Percentiles rank a stretch among this genome's conserved stretches.
Evolutionary conservation across 2,113 vertebrate genomes (phyloP).

Genomic region (Ictidomys tridecemlineatus): DNA sequence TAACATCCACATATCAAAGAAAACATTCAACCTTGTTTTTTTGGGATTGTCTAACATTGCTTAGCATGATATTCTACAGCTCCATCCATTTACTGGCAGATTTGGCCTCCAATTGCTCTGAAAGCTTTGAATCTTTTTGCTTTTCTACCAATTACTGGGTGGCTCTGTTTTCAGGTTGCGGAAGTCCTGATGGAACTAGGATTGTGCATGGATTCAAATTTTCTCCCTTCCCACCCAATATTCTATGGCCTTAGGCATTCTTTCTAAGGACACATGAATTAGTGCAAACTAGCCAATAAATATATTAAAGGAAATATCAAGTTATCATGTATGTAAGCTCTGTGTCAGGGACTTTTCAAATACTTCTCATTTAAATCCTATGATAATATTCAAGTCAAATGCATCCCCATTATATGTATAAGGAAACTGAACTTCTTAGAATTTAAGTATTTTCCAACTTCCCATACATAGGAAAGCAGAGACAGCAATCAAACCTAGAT

Average conservation of each 20-base stretch:
- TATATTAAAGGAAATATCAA: not conserved
- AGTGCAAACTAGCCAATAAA: not conserved
- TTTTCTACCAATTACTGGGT: not conserved
- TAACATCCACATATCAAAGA: too few relatives aligned
- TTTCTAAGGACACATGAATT: not conserved
- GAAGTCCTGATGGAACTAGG: not conserved
- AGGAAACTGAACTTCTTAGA: not conserved
- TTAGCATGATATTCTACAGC: too few relatives aligned
- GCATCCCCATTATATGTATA: not conserved
- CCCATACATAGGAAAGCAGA: not conserved
- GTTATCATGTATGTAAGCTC: not conserved
- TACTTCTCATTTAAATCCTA: constrained; percentile 7
- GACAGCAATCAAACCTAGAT: not conserved
- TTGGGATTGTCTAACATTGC: too few relatives aligned
- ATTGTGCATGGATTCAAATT: not conserved
- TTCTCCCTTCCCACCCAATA: not conserved
- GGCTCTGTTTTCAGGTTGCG: not conserved
- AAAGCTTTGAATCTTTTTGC: not conserved
- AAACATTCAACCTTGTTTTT: too few relatives aligned
- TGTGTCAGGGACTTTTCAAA: not conserved
- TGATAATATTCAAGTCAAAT: not conserved
- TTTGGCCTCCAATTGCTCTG: not conserved
- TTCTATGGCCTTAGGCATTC: not conserved
- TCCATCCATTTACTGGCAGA: too few relatives aligned
- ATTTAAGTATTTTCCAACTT: constrained; percentile 26